Base-by-base conservation (phyloP, 1,140 invertebrate genomes). In the Aphelinus certus region DNA sequence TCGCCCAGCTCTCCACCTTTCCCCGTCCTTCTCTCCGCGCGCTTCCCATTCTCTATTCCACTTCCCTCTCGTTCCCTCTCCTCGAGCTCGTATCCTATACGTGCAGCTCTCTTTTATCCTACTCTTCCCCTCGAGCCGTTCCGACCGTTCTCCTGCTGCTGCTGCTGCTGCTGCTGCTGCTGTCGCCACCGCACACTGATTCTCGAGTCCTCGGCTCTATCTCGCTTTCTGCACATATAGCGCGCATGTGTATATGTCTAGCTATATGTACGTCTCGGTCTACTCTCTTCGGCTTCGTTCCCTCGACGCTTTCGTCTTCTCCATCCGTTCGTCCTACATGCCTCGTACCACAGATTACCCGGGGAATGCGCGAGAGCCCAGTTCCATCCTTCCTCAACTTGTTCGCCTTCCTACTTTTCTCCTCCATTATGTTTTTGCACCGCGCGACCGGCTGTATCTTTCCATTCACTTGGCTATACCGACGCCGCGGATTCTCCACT, bases 251-350 rank as follows among this genome's bases (percentile, higher is more conserved):
- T 26, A 26, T 26, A 26, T 26, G 26, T 26, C 26, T 26, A 26
- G 26, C 26, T 26, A 26, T 26, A 26, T 26, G 26, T 26, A 26
- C 26, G 26, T 26, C 26, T 26, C 26, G 26, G 26, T 26, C 26
- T 26, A 2, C 48, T 48, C 47, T 55, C 67, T 72, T 73, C 73
- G 26, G 26, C 26, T 26, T 78, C 55, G 64, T 64, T 61, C 53
- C 42, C 51, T 62, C 46, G 6, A 68, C 48, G 51, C 76, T 74
- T 78, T 78, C 73, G 66, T 82, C 82, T 83, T 86, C 83, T 82
- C 81, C 79, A 85, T 85, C 81, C 83, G 79, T 81, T 85, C 84
- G 84, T 85, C 84, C 85, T 87, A 86, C 81, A 87, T 86, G 84
- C 84, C 84, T 85, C 83, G 82, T 87, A 85, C 83, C 83, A 86